Percentiles rank a stretch among this genome's conserved stretches.
phyloP scores from a whole-genome alignment of 2,797 vertebrate species.

The Macropus fuliginosus region DNA sequence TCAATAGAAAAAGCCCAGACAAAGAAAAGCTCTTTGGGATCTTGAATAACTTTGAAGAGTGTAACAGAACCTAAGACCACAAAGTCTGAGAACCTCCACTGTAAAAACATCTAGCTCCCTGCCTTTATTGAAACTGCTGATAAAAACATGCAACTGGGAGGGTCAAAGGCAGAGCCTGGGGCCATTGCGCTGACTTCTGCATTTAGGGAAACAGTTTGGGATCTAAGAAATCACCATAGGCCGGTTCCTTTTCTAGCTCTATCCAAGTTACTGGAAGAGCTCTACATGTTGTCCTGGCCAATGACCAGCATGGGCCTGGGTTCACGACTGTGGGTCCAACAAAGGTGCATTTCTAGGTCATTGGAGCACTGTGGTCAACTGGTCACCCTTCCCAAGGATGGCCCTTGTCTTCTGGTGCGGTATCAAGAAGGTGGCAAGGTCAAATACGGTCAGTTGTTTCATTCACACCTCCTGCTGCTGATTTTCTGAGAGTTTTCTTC shows the following conservation, averaged over 20 bases:
- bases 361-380: neutral
- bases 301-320: neutral
- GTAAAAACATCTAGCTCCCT: neutral
- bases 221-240: neutral
- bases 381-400: too few species aligned
- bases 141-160: neutral
- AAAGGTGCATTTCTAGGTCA: neutral
- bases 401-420: neutral
- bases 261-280: neutral
- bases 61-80: neutral
- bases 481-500: neutral
- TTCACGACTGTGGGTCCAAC: too few species aligned
- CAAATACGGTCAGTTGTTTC: too few species aligned
- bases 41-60: neutral
- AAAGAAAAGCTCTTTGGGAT: neutral
- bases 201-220: neutral
- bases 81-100: neutral
- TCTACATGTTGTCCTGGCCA: neutral
- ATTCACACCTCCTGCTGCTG: too few species aligned
- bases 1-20: neutral
- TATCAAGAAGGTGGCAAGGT: neutral
- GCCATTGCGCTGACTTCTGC: neutral
- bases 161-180: neutral
- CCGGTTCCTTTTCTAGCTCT: neutral
- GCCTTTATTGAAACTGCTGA: neutral